Conservation (phyloP, 2,888 invertebrate genomes). For the Lepidocyrtinus sp. region DNA sequence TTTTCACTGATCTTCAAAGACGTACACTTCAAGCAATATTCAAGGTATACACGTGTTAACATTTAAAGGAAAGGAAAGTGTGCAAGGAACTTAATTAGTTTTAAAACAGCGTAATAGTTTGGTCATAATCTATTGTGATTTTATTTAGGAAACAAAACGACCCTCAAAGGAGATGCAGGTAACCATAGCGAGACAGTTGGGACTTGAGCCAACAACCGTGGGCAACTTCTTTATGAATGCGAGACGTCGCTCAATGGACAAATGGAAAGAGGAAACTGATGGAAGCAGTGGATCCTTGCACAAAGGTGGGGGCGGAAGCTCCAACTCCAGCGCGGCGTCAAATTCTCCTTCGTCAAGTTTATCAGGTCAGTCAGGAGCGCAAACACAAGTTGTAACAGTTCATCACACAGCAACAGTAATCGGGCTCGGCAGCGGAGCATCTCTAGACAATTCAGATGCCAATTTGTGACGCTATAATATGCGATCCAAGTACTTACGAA, state of each 20-base stretch:
- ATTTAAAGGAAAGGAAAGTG: too few species aligned
- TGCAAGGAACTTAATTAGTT: too few species aligned
- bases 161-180: conserved; percentile 99
- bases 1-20: conserved; percentile 99
- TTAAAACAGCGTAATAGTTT: too few species aligned
- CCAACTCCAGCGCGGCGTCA: conserved; percentile 58
- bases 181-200: conserved; percentile 97
- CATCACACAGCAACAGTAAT: conserved; percentile 61
- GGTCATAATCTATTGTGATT: neutral
- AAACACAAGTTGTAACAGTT: conserved; percentile 67
- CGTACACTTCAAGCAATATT: conserved; percentile 99
- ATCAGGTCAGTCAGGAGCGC: conserved; percentile 55
- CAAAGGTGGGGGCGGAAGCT: conserved; percentile 48
- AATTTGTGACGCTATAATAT: conserved; percentile 56
- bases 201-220: conserved; percentile 97
- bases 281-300: conserved; percentile 75
- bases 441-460: conserved; percentile 47
- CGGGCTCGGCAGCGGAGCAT: conserved; percentile 32
- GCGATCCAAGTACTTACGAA: conserved; percentile 49
- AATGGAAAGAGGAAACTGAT: conserved; percentile 90
- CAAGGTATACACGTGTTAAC: conserved; percentile 81
- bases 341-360: conserved; percentile 54
- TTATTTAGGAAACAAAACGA: conserved; percentile 92
- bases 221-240: conserved; percentile 99
- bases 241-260: conserved; percentile 96